Conservation (phyloP, 2,888 invertebrate genomes). For the Poecilobothrus nobilitatus region DNA sequence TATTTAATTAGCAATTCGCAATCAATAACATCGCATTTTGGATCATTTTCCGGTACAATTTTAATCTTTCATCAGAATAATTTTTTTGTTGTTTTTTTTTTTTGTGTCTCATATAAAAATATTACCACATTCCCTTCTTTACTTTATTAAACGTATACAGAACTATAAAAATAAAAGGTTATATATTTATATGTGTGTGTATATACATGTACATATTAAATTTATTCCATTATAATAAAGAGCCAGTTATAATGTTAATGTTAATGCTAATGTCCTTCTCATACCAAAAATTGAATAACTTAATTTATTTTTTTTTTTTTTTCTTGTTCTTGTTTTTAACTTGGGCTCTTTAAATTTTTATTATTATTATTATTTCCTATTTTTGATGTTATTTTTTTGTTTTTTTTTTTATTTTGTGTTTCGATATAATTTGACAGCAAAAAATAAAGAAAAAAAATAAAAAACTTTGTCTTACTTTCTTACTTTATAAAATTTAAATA, state of each 20-base stretch:
- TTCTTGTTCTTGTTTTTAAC: not conserved
- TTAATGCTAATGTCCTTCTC: constrained; percentile 3
- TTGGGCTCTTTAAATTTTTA: no score
- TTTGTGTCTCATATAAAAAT: no score
- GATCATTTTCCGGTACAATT: not conserved
- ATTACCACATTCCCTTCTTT: no score
- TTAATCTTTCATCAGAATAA: not conserved
- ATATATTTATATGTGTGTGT: no score
- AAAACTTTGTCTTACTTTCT: not conserved
- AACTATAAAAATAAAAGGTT: no score
- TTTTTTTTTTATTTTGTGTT: no score
- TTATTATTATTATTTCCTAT: no score
- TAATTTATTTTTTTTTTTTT: not conserved
- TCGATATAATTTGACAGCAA: no score
- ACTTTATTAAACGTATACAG: no score
- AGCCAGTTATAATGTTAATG: not conserved
- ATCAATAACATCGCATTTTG: not conserved
- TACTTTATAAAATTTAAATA: constrained; percentile 14
- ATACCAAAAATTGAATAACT: not conserved
- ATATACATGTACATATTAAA: not conserved
- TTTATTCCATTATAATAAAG: not conserved
- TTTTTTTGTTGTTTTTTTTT: not conserved
- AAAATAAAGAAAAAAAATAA: not conserved
- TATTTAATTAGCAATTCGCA: not conserved
- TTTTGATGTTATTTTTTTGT: no score